Evolutionary conservation across 2,797 vertebrate genomes (phyloP).

Genomic region (Phyllotis vaccarum): DNA sequence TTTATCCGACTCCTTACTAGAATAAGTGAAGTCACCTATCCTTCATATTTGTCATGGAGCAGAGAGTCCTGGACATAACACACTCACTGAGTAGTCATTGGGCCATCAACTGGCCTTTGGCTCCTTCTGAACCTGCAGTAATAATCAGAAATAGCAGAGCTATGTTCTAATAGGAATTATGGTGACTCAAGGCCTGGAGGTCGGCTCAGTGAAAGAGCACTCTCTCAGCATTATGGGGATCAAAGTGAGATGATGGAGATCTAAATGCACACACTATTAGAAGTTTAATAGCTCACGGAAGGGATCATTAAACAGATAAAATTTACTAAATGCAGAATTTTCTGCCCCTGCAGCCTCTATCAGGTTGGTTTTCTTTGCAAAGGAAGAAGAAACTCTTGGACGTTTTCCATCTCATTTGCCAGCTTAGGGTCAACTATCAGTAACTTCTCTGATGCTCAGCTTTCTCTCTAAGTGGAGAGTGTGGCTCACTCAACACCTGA

Average conservation of each 20-base stretch:
- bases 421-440: not conserved
- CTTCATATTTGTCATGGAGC: not conserved
- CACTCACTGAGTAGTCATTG: not conserved
- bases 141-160: too few species aligned
- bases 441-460: not conserved
- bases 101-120: not conserved
- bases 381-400: not conserved
- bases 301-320: not conserved
- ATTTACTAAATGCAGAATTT: not conserved
- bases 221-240: not conserved
- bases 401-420: not conserved
- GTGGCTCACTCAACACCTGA: not conserved
- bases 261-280: not conserved
- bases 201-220: not conserved
- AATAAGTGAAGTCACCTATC: not conserved
- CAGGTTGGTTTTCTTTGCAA: not conserved
- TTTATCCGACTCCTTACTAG: not conserved
- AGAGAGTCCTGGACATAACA: not conserved
- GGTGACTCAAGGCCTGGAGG: not conserved
- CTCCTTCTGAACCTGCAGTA: not conserved
- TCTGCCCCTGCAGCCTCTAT: not conserved
- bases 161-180: not conserved
- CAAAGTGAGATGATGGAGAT: not conserved
- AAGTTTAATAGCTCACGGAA: not conserved
- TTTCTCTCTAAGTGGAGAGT: not conserved